Evolutionary conservation across 2,113 vertebrate species (phyloP), one percentile per base, ranked within the genome.

Genomic region (Symphodus melops): DNA sequence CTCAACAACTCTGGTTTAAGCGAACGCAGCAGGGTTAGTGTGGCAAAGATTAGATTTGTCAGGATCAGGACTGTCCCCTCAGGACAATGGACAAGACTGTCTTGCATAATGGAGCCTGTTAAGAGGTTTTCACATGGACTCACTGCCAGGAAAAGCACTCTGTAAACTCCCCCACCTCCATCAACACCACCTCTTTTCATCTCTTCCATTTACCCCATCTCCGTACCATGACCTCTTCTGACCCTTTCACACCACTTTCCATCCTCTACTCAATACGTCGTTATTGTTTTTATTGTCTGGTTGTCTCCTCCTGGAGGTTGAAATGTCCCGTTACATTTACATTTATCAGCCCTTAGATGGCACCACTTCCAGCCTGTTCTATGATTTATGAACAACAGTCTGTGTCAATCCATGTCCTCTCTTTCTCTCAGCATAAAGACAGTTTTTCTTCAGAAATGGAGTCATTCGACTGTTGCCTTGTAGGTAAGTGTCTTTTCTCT

Each of bases 111-210:
- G 79, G 79, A 73, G 77, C 56, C 61, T 8, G 57, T 69, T 84
- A 88, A 89, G 80, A 84, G 83, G 73, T 86, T 86, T 85, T 68
- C 55, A 67, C 37, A 71, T 36, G 36, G 39, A 81, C 60, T 58
- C 57, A 7, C 69, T 76, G 81, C 70, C 86, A 60, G 89, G 76
- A 89, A 91, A 84, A 71, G 77, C 77, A 86, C 75, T 81, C 72
- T 64, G 54, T 53, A 70, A 75, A 13, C 33, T 16, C 19, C 21
- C 39, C 33, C 37, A 16, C 60, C 57, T 46, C 1, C 48, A 51
- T n/a, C 55, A 51, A 8, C 25, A 11, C 23, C 52, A 23, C 19
- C 11, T 36, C 48, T 72, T 54, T 33, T 21, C 9, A 16, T 9
- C 41, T 36, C 25, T 25, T 4, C 25, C 25, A 25, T 59, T 63